Conservation (phyloP, 2,797 vertebrate genomes). For the Sebastes umbrosus region DNA sequence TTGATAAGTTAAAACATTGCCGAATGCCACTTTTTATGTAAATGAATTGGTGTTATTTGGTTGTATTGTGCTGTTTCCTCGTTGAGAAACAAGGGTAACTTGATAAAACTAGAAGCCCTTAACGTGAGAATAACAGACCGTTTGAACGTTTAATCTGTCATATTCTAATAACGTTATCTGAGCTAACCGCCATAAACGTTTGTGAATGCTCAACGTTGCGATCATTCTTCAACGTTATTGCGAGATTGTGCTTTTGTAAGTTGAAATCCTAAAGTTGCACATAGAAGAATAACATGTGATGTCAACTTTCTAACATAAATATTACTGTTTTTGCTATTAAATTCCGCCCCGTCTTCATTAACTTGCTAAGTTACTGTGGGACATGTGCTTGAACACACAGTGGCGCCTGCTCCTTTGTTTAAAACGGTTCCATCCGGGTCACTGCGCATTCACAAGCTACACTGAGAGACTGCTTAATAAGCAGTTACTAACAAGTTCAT, state of each 20-base stretch:
- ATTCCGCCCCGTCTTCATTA: no score
- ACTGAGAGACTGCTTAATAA: not conserved
- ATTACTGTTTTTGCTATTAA: rapidly evolving
- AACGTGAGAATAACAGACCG: not conserved
- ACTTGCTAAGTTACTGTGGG: not conserved
- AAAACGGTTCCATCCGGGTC: slow-evolving; percentile 75
- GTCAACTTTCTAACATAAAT: rapidly evolving
- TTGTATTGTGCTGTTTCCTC: not conserved
- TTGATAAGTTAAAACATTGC: not conserved
- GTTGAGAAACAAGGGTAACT: not conserved
- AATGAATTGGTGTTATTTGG: rapidly evolving
- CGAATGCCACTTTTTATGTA: no score
- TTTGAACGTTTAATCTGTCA: not conserved
- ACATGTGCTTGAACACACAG: slow-evolving; percentile 60
- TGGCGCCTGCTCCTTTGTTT: slow-evolving; percentile 77
- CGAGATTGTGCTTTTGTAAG: not conserved
- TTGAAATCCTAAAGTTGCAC: not conserved
- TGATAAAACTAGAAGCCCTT: rapidly evolving
- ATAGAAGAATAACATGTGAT: not conserved
- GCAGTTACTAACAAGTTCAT: not conserved
- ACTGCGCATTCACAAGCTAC: not conserved
- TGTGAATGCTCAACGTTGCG: not conserved
- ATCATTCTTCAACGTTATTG: not conserved
- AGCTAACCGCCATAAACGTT: not conserved
- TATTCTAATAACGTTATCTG: not conserved